Evolutionary conservation across 2,888 invertebrate species (phyloP), one percentile per base, ranked within the genome.

Genomic region (Chymomyza procnemis): DNA sequence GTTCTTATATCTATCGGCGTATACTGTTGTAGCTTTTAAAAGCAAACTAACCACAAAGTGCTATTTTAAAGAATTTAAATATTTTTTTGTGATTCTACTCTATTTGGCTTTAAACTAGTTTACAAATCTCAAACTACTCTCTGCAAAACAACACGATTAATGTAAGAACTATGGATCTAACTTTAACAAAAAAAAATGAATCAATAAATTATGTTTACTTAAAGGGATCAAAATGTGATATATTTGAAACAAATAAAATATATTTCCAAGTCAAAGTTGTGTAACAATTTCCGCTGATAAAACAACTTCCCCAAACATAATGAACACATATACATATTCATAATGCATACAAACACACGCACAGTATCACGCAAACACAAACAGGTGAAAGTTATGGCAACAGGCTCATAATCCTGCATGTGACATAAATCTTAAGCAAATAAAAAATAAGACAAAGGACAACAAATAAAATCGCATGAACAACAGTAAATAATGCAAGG

Each of bases 291-390:
- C 86, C 84, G 84, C 67, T 74, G 75, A 74, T 73, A 78, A 78
- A 76, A 83, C 83, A 85, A 83, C 75, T 78, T 75, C 12, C 72
- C 71, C 67, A 66, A 26, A 22, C 72, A 69, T 82, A 83, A 82
- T 85, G 81, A 85, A 82, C 84, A 72, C 80, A 85, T 83, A 83
- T 83, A 83, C 82, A 82, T 85, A 82, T 82, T 85, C 84, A 82
- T 83, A 80, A 73, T 74, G 19, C 52, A 14, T 52, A 47, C 34
- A 47, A 22, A 4, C 47, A 34, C 41, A 16, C 60, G 46, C 14
- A 3, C 14, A 55, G 8, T n/a, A 21, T 21, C 16, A 56, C 30
- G 1, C 22, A 16, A 26, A 56, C 50, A n/a, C 16, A 18, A 14
- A 48, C 19, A 16, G 50, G 16, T 18, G 50, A 19, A 18, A 50